Evolutionary conservation across 2,888 invertebrate genomes (phyloP).

Genomic region (Asteroscopus sphinx): DNA sequence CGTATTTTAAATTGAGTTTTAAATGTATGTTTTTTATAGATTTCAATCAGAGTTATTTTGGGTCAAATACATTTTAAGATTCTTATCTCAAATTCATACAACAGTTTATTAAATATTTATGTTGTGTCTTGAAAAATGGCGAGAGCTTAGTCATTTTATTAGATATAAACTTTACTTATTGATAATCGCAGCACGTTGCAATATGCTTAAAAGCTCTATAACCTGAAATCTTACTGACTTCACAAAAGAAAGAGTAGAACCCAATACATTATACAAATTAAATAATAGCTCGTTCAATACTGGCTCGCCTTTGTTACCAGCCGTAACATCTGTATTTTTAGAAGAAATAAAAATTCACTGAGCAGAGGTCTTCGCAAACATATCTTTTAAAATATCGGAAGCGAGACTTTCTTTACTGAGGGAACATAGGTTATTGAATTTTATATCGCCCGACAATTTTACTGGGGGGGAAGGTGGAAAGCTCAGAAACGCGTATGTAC

Average conservation of each 20-base stretch:
- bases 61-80: too few relatives aligned
- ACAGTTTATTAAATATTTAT: too few relatives aligned
- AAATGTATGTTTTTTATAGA: too few relatives aligned
- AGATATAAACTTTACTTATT: background rate
- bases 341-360: conserved; percentile 43
- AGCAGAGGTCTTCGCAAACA: conserved; percentile 49
- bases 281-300: conserved; percentile 23
- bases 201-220: background rate
- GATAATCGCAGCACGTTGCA: background rate
- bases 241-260: conserved; percentile 2
- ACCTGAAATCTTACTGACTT: background rate
- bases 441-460: conserved; percentile 43
- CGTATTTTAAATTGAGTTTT: too few relatives aligned
- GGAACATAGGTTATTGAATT: conserved; percentile 54
- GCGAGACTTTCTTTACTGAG: conserved; percentile 39
- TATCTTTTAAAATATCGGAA: conserved; percentile 54
- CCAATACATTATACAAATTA: conserved; percentile 12
- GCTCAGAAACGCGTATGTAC: conserved; percentile 4
- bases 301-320: conserved; percentile 13
- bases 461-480: conserved; percentile 3
- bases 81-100: too few relatives aligned
- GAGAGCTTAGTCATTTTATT: background rate
- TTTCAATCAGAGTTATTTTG: too few relatives aligned
- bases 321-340: conserved; percentile 26
- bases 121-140: background rate